These are phyloP conservation scores for Maccullochella peelii DNA, from an alignment of 2,113 vertebrate genomes.

Conservation along the genomic window DNA sequence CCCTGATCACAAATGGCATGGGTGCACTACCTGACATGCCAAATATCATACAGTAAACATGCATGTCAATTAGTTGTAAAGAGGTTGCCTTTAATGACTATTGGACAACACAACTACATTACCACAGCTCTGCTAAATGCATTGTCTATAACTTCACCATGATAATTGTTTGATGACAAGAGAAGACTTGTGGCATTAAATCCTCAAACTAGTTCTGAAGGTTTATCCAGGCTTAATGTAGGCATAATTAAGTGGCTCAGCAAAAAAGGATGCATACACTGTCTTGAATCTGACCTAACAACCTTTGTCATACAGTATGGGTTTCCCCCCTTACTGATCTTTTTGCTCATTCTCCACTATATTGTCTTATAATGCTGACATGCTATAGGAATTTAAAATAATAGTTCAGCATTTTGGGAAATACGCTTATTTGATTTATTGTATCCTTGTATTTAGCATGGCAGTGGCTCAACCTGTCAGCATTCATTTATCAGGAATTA, in stretches of 20 bases:
- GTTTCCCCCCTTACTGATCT: not conserved
- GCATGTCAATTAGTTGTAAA: constrained; percentile 17
- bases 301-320: not conserved
- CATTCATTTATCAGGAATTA: constrained; percentile 55
- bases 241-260: not conserved
- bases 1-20: constrained; percentile 54
- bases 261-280: not conserved
- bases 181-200: constrained; percentile 8
- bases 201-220: not conserved
- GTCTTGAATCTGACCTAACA: not conserved
- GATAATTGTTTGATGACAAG: constrained; percentile 28
- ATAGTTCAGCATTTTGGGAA: not conserved
- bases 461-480: constrained; percentile 46
- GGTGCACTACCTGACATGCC: not conserved
- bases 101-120: constrained; percentile 34
- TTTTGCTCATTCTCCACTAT: not conserved
- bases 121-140: constrained; percentile 21
- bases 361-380: not conserved
- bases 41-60: constrained; percentile 7
- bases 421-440: not conserved
- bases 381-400: not conserved
- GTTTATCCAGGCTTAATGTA: constrained; percentile 15
- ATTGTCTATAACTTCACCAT: constrained; percentile 23
- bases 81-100: not conserved
- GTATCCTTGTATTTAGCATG: not conserved